These are phyloP conservation scores for Clostera curtula DNA, from an alignment of 2,888 invertebrate genomes.

Conservation along the genomic window DNA sequence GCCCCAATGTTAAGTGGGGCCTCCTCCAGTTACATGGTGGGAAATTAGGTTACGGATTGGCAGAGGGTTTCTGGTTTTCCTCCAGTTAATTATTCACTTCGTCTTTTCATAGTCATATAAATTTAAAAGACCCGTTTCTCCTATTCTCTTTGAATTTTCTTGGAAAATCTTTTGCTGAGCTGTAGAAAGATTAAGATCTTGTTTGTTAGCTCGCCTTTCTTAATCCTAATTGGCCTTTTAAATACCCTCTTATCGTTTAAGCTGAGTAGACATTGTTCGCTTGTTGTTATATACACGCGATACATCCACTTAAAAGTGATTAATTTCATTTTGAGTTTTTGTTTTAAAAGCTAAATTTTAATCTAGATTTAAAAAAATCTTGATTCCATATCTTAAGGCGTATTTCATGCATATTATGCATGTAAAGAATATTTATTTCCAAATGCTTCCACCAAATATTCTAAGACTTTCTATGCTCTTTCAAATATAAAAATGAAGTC, in stretches of 20 bases:
- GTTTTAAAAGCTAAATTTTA: slow-evolving; percentile 8
- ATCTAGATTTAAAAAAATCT: slow-evolving; percentile 5
- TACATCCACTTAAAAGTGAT: slow-evolving; percentile 11
- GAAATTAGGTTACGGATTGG: too few species aligned
- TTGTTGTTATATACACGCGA: too few species aligned
- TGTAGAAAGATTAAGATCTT: slow-evolving; percentile 40
- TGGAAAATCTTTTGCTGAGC: slow-evolving; percentile 18
- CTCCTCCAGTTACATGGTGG: too few species aligned
- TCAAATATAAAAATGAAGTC: too few species aligned
- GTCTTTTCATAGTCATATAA: slow-evolving; percentile 19
- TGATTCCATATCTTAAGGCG: too few species aligned
- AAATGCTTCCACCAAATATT: too few species aligned
- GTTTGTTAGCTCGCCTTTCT: slow-evolving; percentile 40
- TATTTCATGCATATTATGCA: too few species aligned
- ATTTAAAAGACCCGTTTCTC: slow-evolving; percentile 25
- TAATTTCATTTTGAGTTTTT: not conserved
- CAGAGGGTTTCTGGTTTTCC: too few species aligned
- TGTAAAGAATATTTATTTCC: too few species aligned
- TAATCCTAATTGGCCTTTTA: slow-evolving; percentile 44
- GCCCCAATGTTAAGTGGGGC: too few species aligned
- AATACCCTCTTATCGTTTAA: slow-evolving; percentile 21
- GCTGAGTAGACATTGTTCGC: slow-evolving; percentile 24
- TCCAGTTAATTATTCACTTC: slow-evolving; percentile 6
- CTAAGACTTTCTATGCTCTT: too few species aligned
- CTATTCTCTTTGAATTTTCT: slow-evolving; percentile 30